Evolutionary conservation across 2,888 invertebrate species (phyloP).

Genomic region (Cremastinae sp.): DNA sequence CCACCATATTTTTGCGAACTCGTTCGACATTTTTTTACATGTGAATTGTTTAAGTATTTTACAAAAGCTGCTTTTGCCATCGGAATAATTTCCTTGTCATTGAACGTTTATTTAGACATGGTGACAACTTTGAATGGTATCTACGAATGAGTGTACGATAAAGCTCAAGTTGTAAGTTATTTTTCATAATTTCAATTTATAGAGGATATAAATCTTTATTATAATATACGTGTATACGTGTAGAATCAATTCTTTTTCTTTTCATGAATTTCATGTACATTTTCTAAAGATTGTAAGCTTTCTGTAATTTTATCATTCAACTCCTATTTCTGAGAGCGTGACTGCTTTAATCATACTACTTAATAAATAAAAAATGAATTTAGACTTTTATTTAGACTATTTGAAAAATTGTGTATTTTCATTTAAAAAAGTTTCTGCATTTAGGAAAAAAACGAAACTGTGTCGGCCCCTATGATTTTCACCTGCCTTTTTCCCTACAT

Average conservation of each 20-base stretch:
- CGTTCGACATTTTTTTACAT: too few relatives aligned
- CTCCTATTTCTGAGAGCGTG: not conserved
- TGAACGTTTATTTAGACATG: too few relatives aligned
- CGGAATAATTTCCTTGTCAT: too few relatives aligned
- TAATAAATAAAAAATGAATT: slow-evolving; percentile 7
- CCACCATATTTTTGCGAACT: too few relatives aligned
- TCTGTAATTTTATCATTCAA: not conserved
- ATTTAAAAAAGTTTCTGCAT: slow-evolving; percentile 47
- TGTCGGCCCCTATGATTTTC: slow-evolving; percentile 14
- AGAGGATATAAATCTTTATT: slow-evolving; percentile 1
- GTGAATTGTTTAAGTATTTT: too few relatives aligned
- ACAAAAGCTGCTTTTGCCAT: too few relatives aligned
- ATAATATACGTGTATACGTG: slow-evolving; percentile 2
- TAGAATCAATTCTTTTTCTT: not conserved
- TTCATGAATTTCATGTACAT: slow-evolving; percentile 4
- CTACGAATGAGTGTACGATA: slow-evolving; percentile 19
- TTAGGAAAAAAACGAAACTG: slow-evolving; percentile 45
- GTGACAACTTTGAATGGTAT: slow-evolving; percentile 19
- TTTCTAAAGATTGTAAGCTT: slow-evolving; percentile 7
- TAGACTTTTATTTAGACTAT: slow-evolving; percentile 28
- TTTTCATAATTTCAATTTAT: slow-evolving; percentile 29
- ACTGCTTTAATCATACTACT: not conserved
- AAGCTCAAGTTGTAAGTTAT: slow-evolving; percentile 7
- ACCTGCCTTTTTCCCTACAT: not conserved
- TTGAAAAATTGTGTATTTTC: slow-evolving; percentile 29